These are phyloP conservation scores for Stenchaetothrips biformis DNA, from an alignment of 2,888 invertebrate genomes.

Conservation along the genomic window DNA sequence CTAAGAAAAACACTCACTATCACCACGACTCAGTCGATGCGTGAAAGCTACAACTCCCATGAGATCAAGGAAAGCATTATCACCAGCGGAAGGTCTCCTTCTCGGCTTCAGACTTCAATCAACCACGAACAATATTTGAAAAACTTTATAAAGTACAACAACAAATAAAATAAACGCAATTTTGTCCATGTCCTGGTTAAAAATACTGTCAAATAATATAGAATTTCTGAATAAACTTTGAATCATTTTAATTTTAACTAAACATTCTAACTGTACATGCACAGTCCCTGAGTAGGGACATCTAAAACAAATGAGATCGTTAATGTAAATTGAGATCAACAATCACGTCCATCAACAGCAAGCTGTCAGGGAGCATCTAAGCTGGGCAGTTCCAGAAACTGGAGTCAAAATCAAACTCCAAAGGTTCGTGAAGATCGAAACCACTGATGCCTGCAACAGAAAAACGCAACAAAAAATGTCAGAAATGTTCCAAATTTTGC, in stretches of 20 bases:
- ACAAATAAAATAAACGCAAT: neutral
- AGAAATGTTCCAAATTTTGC: neutral
- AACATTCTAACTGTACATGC: too few species aligned
- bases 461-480: neutral
- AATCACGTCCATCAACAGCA: neutral
- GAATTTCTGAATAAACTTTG: neutral
- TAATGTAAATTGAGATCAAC: neutral
- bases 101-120: neutral
- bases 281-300: too few species aligned
- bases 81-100: neutral
- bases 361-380: neutral
- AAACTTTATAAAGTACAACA: neutral
- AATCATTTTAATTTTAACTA: too few species aligned
- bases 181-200: too few species aligned
- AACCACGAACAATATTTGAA: neutral
- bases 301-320: neutral
- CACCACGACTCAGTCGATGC: neutral
- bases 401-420: neutral
- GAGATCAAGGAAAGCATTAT: conserved; percentile 15
- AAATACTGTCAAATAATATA: neutral
- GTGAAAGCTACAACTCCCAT: neutral
- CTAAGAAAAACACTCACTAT: neutral
- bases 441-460: neutral
- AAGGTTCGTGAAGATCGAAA: neutral
- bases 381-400: conserved; percentile 12